phyloP scores from a whole-genome alignment of 2,888 invertebrate genomes.

The Mermis nigrescens region DNA sequence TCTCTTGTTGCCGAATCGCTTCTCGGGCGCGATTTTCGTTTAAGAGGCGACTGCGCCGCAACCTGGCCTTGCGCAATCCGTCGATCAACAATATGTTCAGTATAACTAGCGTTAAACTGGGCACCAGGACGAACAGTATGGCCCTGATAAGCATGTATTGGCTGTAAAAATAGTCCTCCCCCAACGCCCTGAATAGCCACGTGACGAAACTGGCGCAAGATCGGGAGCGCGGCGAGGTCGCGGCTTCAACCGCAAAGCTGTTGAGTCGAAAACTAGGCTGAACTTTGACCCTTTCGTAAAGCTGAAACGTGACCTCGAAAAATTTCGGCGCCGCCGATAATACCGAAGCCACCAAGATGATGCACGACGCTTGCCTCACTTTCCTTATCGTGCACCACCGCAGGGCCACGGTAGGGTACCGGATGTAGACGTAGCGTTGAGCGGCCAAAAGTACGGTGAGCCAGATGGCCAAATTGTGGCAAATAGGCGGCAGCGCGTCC shows the following conservation, averaged over 20 bases:
- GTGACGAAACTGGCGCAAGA: slow-evolving; percentile 15
- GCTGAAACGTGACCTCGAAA: slow-evolving; percentile 48
- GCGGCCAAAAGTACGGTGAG: slow-evolving; percentile 69
- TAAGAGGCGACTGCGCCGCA: slow-evolving; percentile 49
- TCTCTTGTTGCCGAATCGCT: slow-evolving; percentile 27
- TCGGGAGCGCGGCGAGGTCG: slow-evolving; percentile 16
- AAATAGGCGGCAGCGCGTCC: slow-evolving; percentile 49
- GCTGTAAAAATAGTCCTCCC: slow-evolving; percentile 53
- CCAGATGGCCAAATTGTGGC: slow-evolving; percentile 87
- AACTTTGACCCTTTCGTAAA: slow-evolving; percentile 24
- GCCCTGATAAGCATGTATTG: too few species aligned
- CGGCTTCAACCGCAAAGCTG: neutral
- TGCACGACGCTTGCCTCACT: slow-evolving; percentile 46
- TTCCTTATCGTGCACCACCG: slow-evolving; percentile 49
- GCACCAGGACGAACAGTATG: slow-evolving; percentile 70
- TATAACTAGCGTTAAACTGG: slow-evolving; percentile 67
- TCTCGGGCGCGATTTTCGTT: slow-evolving; percentile 28
- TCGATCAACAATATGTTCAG: slow-evolving; percentile 66
- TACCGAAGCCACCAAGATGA: slow-evolving; percentile 57
- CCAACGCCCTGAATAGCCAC: slow-evolving; percentile 19
- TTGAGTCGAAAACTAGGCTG: neutral
- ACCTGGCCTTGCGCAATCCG: slow-evolving; percentile 64
- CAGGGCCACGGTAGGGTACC: slow-evolving; percentile 68
- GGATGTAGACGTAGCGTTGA: slow-evolving; percentile 82
- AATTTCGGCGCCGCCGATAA: slow-evolving; percentile 64